Base-by-base conservation (phyloP, 1,140 invertebrate genomes). In the Tenebrio molitor region DNA sequence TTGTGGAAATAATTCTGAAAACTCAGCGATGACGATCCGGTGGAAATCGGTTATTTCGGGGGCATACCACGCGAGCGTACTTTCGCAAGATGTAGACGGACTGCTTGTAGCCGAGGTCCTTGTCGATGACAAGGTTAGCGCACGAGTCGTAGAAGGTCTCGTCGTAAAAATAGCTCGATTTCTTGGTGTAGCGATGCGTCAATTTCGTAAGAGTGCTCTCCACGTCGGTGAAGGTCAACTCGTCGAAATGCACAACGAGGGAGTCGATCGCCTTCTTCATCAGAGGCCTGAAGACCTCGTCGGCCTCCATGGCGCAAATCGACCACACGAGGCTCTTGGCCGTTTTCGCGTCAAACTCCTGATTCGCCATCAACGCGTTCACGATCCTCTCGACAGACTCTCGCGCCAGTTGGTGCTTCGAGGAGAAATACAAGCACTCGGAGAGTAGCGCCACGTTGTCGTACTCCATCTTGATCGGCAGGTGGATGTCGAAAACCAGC, bases 401-500 rank as follows among this genome's bases (percentile, higher is more conserved):
- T 6, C 85, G 82, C 0, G 84, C 85, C 17, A 88, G 73, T 16
- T 86, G 78, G 62, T 85, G 84, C 36, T 79, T 80, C 21, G 84
- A 84, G 50, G 83, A 82, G 78, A 84, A 90, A 3, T 83, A 72
- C 3, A 89, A 79, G 81, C 86, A 85, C 21, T 88, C 85, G 15
- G 79, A 79, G 33, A 89, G 75, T 12, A 86, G 75, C 0, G 75
- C 58, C 16, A 87, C 65, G 75, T 89, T 87, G 14, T 86, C 80
- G 8, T 76, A 77, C 68, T 90, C 86, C 23, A 90, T 70, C 80
- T 89, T 85, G 7, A 81, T 69, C 8, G 84, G 80, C 7, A 91
- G 50, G 70, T 88, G 85, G 2, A 87, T 84, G 79, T 90, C 86
- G 79, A 91, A 91, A 1, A 88, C 86, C 10, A 89, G 77, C 0